Conservation (phyloP, 2,888 invertebrate genomes). For the Margaritifera margaritifera region DNA sequence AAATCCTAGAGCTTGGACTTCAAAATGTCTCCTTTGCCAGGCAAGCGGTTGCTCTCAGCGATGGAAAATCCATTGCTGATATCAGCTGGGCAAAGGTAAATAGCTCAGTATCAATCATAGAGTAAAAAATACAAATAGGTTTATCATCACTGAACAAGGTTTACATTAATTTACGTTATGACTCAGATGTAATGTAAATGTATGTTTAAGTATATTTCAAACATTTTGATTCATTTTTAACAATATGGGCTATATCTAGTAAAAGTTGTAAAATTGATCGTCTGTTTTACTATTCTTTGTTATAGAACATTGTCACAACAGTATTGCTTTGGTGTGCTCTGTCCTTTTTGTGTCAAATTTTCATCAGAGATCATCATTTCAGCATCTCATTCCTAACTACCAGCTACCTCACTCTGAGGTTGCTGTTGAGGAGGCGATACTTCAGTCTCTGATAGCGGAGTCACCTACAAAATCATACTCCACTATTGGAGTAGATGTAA, state of each 20-base stretch:
- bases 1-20: constrained; percentile 68
- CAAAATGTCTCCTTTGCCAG: constrained; percentile 66
- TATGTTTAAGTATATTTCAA: background rate
- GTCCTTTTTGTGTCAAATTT: background rate
- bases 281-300: no score
- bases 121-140: background rate
- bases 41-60: constrained; percentile 60
- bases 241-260: no score
- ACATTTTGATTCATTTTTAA: no score
- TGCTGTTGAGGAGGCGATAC: background rate
- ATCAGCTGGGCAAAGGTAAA: constrained; percentile 70
- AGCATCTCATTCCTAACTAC: background rate
- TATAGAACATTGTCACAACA: no score
- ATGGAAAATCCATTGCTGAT: constrained; percentile 69
- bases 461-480: no score
- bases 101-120: background rate
- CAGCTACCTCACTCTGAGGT: background rate
- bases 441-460: no score
- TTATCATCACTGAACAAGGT: background rate
- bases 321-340: no score
- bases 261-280: no score
- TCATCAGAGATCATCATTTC: background rate
- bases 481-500: no score
- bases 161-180: background rate
- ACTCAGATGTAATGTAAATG: background rate